Evolutionary conservation across 2,797 vertebrate genomes (phyloP).

Genomic region (Onychomys torridus): DNA sequence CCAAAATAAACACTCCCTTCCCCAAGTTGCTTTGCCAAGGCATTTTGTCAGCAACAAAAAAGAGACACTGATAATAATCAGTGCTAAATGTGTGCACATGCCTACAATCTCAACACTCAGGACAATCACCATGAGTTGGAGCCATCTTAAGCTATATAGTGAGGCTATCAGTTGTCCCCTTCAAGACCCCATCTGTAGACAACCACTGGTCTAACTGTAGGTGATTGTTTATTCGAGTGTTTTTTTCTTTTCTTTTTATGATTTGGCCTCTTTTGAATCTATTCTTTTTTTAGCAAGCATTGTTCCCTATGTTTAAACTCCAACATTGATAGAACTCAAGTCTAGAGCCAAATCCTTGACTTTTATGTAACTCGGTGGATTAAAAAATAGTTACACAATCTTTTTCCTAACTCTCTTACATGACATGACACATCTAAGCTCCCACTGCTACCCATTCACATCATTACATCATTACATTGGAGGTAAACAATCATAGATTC

Average conservation of each 20-base stretch:
- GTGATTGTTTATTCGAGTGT: neutral
- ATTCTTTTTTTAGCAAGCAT: neutral
- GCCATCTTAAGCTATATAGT: neutral
- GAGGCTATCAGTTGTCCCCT: no score
- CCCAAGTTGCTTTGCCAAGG: neutral
- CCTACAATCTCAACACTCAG: neutral
- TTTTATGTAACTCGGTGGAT: slow-evolving; percentile 7
- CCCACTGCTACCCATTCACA: neutral
- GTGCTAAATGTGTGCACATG: neutral
- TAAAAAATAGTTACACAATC: neutral
- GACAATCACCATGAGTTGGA: neutral
- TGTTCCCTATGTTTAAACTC: neutral
- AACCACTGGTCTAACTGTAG: no score
- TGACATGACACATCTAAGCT: neutral
- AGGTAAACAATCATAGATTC: neutral
- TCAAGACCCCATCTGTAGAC: no score
- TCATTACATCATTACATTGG: neutral
- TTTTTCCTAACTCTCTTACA: neutral
- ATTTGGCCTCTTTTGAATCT: neutral
- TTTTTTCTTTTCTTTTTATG: neutral
- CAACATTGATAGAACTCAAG: neutral
- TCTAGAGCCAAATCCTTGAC: neutral
- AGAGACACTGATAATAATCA: neutral
- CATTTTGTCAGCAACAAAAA: neutral
- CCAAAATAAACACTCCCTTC: neutral